phyloP scores from a whole-genome alignment of 2,113 vertebrate genomes.

The Apus apus region DNA sequence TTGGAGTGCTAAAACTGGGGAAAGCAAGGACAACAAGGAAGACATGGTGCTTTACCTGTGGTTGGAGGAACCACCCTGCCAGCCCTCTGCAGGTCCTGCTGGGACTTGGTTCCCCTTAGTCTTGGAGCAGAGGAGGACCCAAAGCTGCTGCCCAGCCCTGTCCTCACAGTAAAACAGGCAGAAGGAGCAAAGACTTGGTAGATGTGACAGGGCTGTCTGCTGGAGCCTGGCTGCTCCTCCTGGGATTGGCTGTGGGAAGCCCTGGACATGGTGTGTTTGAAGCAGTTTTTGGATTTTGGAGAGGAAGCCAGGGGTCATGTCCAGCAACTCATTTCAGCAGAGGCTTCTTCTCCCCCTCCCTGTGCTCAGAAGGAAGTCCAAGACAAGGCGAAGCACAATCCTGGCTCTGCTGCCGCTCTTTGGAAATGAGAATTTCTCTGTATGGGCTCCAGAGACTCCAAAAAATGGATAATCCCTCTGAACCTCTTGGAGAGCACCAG shows the following conservation, averaged over 20 bases:
- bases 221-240: not conserved
- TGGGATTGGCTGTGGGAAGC: not conserved
- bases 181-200: fast-evolving
- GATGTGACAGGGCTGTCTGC: fast-evolving
- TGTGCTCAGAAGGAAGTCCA: not conserved
- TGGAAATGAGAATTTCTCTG: not conserved
- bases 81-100: no score
- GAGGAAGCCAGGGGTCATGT: not conserved
- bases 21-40: not conserved
- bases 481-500: not conserved
- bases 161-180: not conserved
- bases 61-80: not conserved
- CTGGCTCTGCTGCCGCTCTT: not conserved
- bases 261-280: not conserved
- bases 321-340: not conserved
- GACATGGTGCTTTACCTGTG: fast-evolving
- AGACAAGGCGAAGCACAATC: not conserved
- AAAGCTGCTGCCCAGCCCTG: no score
- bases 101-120: no score
- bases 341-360: not conserved
- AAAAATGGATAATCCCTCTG: not conserved
- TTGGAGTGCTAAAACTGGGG: not conserved
- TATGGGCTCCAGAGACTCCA: not conserved
- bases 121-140: no score
- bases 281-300: not conserved